Evolutionary conservation across 1,140 invertebrate species (phyloP).

Genomic region (Adelges cooleyi): DNA sequence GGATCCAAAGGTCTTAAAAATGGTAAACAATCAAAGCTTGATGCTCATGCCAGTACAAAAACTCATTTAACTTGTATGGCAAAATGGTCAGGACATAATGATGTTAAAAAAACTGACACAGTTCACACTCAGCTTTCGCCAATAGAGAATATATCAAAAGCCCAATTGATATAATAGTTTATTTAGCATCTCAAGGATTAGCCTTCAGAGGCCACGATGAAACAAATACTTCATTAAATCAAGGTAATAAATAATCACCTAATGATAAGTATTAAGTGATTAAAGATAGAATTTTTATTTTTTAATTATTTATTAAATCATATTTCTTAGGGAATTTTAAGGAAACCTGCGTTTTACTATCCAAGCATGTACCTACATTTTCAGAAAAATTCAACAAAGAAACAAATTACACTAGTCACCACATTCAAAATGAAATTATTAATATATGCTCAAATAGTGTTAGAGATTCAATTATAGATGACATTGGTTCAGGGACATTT

Average conservation of each 20-base stretch:
- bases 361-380: neutral
- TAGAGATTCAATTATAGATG: conserved; percentile 1
- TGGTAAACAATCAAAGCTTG: neutral
- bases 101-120: neutral
- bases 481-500: neutral
- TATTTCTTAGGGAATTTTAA: conserved; percentile 12
- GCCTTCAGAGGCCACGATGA: neutral
- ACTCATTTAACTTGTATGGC: neutral
- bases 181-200: neutral
- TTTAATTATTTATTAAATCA: too few relatives aligned
- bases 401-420: neutral
- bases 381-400: neutral
- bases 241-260: too few relatives aligned
- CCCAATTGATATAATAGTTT: neutral
- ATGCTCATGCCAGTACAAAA: neutral
- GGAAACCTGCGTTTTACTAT: neutral
- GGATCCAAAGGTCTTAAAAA: neutral
- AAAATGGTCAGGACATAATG: neutral
- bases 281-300: too few relatives aligned
- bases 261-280: too few relatives aligned
- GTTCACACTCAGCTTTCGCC: neutral
- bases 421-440: neutral
- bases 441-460: neutral
- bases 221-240: neutral
- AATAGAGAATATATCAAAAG: neutral